phyloP scores from a whole-genome alignment of 2,888 invertebrate genomes.

The Pseudococcus jackbeardsleyi region DNA sequence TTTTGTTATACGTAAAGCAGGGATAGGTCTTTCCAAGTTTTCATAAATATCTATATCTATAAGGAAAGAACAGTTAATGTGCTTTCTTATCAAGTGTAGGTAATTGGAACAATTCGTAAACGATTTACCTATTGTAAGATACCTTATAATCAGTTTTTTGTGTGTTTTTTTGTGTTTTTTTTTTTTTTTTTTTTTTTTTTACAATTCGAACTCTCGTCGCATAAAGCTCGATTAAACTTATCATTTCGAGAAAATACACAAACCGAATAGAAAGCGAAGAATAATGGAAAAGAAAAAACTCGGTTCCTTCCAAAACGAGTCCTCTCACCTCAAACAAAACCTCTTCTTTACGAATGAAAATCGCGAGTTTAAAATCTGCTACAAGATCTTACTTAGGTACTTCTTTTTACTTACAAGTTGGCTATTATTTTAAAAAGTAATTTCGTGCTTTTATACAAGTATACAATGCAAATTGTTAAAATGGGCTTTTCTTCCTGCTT shows the following conservation, averaged over 20 bases:
- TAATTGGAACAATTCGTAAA: too few species aligned
- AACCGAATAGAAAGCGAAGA: neutral
- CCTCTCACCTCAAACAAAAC: neutral
- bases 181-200: neutral
- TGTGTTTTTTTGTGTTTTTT: neutral
- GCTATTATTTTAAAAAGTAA: conserved; percentile 6
- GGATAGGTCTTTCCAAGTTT: too few species aligned
- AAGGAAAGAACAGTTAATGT: too few species aligned
- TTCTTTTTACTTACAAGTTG: conserved; percentile 10
- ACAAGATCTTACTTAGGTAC: neutral
- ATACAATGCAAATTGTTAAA: neutral
- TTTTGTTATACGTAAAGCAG: too few species aligned
- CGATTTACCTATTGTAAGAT: too few species aligned
- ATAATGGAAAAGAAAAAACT: neutral
- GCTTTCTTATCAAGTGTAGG: too few species aligned
- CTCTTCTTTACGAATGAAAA: neutral
- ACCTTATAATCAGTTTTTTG: too few species aligned
- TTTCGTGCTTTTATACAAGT: neutral
- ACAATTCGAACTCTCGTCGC: conserved; percentile 3
- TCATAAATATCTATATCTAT: too few species aligned
- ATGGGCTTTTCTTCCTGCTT: neutral
- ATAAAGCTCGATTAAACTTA: neutral
- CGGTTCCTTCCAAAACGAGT: neutral
- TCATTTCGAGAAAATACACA: neutral
- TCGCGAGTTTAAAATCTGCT: neutral